phyloP scores from a whole-genome alignment of 1,140 invertebrate genomes.

The Lerema accius region DNA sequence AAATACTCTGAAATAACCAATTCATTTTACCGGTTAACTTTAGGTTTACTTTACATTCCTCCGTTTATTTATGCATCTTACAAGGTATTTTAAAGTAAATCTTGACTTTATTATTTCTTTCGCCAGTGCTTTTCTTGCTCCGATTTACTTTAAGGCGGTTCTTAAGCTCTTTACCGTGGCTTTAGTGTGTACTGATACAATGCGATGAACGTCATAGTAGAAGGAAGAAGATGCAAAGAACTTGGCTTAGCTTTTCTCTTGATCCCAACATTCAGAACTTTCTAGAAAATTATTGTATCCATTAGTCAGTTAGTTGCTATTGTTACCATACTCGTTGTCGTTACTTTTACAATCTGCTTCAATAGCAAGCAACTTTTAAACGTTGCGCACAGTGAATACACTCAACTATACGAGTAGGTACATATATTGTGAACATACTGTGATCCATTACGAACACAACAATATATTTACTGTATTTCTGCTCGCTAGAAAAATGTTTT shows the following conservation, averaged over 20 bases:
- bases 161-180: conserved; percentile 21
- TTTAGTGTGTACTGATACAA: conserved; percentile 29
- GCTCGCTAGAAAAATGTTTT: too few species aligned
- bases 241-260: conserved; percentile 3
- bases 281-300: background rate
- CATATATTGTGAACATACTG: too few species aligned
- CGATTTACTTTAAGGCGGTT: conserved; percentile 8
- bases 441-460: too few species aligned
- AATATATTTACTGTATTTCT: too few species aligned
- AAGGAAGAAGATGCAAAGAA: conserved; percentile 25
- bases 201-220: conserved; percentile 13
- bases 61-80: background rate
- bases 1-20: background rate
- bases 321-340: too few species aligned
- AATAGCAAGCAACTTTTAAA: too few species aligned
- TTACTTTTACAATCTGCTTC: too few species aligned
- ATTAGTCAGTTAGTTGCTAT: too few species aligned
- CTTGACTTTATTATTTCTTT: conserved; percentile 9
- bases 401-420: too few species aligned
- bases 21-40: background rate
- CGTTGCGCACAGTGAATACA: too few species aligned
- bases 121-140: conserved; percentile 1
- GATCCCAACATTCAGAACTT: background rate
- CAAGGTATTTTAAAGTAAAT: conserved; percentile 1
- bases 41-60: conserved; percentile 5